These are phyloP conservation scores for Champsocephalus esox DNA, from an alignment of 2,797 vertebrate species.

Conservation along the genomic window DNA sequence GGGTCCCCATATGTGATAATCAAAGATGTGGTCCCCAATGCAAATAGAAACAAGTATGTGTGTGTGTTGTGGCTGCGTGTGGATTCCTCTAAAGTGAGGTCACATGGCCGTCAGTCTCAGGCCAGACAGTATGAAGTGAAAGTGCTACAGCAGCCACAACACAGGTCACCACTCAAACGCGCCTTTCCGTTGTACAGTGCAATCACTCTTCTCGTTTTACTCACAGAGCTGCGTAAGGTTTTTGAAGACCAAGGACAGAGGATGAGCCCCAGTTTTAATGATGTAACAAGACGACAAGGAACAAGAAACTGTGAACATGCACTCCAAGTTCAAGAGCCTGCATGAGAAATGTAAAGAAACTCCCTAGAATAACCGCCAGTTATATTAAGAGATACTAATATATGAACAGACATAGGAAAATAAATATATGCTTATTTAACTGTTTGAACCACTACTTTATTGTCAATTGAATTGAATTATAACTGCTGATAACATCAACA, in stretches of 20 bases:
- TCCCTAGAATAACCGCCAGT: neutral
- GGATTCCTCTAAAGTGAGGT: constrained; percentile 59
- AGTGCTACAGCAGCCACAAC: constrained; percentile 79
- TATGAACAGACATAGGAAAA: neutral
- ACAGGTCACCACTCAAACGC: constrained; percentile 63
- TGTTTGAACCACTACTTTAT: neutral
- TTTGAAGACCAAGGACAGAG: constrained; percentile 37
- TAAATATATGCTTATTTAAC: neutral
- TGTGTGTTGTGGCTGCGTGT: constrained; percentile 12
- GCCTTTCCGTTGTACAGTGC: constrained; percentile 61
- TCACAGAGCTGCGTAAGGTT: constrained; percentile 25
- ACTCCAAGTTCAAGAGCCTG: neutral
- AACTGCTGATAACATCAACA: neutral
- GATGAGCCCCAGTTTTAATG: constrained; percentile 23
- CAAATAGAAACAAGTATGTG: neutral
- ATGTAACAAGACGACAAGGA: constrained; percentile 47
- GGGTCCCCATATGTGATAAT: too few relatives aligned
- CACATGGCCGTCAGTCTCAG: constrained; percentile 68
- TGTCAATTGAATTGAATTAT: neutral
- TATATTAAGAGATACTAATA: neutral
- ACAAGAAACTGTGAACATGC: constrained; percentile 12
- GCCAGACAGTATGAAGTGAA: constrained; percentile 84
- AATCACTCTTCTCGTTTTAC: constrained; percentile 61
- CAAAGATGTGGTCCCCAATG: too few relatives aligned
- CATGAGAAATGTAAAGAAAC: neutral